Evolutionary conservation across 2,797 vertebrate species (phyloP).

Genomic region (Hoplostethus mediterraneus): DNA sequence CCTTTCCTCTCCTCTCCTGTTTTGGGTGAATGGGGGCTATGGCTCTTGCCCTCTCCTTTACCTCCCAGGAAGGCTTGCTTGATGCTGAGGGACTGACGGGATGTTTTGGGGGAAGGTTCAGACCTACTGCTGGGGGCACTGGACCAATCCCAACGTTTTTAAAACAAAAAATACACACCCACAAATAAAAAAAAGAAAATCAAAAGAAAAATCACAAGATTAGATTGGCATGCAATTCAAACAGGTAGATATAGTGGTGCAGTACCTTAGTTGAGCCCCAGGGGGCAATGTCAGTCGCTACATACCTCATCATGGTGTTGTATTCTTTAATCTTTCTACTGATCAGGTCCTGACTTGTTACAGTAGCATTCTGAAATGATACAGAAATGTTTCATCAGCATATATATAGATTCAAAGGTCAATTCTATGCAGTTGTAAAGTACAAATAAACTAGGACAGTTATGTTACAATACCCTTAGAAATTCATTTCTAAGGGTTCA

Average conservation of each 20-base stretch:
- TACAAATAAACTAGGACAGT: no score
- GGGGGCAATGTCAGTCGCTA: constrained; percentile 20
- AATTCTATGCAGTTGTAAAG: no score
- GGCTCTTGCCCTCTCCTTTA: constrained; percentile 87
- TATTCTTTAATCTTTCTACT: constrained; percentile 97
- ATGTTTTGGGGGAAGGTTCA: constrained; percentile 91
- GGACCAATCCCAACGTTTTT: constrained; percentile 18
- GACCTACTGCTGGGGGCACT: constrained; percentile 90
- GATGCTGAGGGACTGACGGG: constrained; percentile 92
- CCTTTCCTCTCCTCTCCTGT: constrained; percentile 92
- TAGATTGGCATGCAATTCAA: background rate
- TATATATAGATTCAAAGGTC: background rate
- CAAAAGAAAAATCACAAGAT: background rate
- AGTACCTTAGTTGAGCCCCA: constrained; percentile 2
- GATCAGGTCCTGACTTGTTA: constrained; percentile 96
- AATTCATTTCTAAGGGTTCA: no score
- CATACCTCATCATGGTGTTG: constrained; percentile 95
- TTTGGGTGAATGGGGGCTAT: constrained; percentile 92
- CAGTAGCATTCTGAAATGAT: constrained; percentile 87
- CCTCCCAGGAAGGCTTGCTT: constrained; percentile 90
- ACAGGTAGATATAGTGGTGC: background rate
- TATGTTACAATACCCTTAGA: no score
- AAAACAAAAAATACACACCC: constrained; percentile 2
- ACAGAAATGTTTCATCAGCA: background rate
- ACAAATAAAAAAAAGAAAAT: background rate